phyloP scores from a whole-genome alignment of 1,140 invertebrate genomes.

The Teleogryllus occipitalis region DNA sequence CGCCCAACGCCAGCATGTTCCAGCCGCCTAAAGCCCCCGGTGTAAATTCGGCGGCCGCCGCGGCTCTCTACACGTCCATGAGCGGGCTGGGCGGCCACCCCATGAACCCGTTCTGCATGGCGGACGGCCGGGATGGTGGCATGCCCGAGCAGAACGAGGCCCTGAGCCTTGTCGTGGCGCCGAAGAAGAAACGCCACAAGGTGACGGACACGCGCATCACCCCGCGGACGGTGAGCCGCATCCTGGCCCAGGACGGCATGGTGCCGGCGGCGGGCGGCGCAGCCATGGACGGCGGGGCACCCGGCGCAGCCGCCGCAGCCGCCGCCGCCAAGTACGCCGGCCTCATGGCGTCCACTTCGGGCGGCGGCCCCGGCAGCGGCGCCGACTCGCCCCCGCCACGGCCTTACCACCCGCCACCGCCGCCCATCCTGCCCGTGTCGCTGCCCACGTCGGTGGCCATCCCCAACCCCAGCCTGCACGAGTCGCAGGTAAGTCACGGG shows the following conservation, averaged over 20 bases:
- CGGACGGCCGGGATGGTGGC: slow-evolving; percentile 45
- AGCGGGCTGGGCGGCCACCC: slow-evolving; percentile 36
- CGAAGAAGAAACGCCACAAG: slow-evolving; percentile 94
- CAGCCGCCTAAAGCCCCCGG: slow-evolving; percentile 66
- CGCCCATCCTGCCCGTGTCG: slow-evolving; percentile 76
- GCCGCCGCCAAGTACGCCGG: slow-evolving; percentile 32
- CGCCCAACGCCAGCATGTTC: slow-evolving; percentile 61
- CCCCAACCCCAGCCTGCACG: slow-evolving; percentile 89
- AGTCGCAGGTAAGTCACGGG: slow-evolving; percentile 54
- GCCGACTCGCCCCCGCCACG: slow-evolving; percentile 43
- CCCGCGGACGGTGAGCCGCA: slow-evolving; percentile 77
- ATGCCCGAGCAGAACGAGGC: slow-evolving; percentile 88
- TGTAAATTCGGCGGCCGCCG: slow-evolving; percentile 32
- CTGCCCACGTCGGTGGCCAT: slow-evolving; percentile 90
- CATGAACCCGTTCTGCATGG: slow-evolving; percentile 57
- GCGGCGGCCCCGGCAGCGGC: slow-evolving; percentile 10
- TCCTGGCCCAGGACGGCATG: slow-evolving; percentile 70
- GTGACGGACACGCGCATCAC: slow-evolving; percentile 93
- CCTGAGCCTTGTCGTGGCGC: slow-evolving; percentile 83
- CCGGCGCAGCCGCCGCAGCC: slow-evolving; percentile 15
- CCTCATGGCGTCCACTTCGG: slow-evolving; percentile 24
- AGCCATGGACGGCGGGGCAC: slow-evolving; percentile 23
- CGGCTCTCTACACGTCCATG: slow-evolving; percentile 36
- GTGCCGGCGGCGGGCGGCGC: slow-evolving; percentile 36
- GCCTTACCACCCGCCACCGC: slow-evolving; percentile 55